Percentiles rank a stretch among this genome's conserved stretches.
Evolutionary conservation across 1,140 invertebrate species (phyloP).

Genomic region (Drosophila erecta): DNA sequence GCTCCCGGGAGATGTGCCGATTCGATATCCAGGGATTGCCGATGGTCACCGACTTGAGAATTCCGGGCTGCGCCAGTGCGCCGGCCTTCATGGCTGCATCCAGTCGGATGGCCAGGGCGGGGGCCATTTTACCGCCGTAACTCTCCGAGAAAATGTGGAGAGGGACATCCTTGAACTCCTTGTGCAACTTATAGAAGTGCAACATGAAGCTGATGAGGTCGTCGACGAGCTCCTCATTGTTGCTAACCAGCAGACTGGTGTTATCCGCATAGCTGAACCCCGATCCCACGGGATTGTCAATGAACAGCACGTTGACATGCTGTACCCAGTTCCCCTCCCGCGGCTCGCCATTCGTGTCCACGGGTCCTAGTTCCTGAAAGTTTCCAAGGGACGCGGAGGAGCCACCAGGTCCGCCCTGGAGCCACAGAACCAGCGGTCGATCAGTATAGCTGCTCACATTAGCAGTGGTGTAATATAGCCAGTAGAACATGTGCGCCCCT

Average conservation of each 20-base stretch:
- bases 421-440: conserved; percentile 91
- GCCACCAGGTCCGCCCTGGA: conserved; percentile 91
- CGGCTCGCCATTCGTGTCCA: conserved; percentile 87
- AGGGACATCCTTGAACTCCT: conserved; percentile 89
- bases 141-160: conserved; percentile 95
- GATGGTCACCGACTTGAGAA: conserved; percentile 91
- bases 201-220: conserved; percentile 91
- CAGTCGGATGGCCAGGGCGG: conserved; percentile 88
- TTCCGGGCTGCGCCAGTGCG: conserved; percentile 86
- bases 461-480: conserved; percentile 91
- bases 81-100: conserved; percentile 87
- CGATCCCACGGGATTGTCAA: conserved; percentile 96
- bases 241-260: conserved; percentile 85
- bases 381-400: conserved; percentile 92
- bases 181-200: conserved; percentile 87
- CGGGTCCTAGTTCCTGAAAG: conserved; percentile 91
- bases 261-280: conserved; percentile 93
- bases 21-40: conserved; percentile 96
- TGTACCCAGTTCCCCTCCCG: conserved; percentile 92
- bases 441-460: conserved; percentile 86
- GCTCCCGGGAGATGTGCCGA: conserved; percentile 91
- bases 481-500: conserved; percentile 93
- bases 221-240: conserved; percentile 90
- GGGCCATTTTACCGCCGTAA: conserved; percentile 96
- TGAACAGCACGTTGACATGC: conserved; percentile 92